A percentile compares a stretch with the other conserved stretches of the same genome.
Conservation (phyloP, 2,888 invertebrate species). For the Disparrhopalites patrizii region DNA sequence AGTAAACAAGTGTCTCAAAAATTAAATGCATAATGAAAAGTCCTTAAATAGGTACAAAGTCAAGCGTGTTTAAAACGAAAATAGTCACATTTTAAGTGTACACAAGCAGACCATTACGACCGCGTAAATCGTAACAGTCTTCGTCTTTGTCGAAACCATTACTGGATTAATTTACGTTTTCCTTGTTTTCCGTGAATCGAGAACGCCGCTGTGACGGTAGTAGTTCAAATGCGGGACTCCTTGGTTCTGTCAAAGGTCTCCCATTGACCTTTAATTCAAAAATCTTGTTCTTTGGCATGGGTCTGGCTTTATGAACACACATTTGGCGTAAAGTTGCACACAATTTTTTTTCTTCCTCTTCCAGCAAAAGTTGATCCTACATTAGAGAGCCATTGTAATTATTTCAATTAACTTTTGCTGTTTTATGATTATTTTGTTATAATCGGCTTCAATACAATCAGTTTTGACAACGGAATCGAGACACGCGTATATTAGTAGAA, state of each 20-base stretch:
- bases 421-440: too few relatives aligned
- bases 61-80: neutral
- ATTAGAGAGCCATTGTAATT: neutral
- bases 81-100: too few relatives aligned
- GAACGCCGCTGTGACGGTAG: slow-evolving; percentile 40
- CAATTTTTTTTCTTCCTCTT: slow-evolving; percentile 32
- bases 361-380: slow-evolving; percentile 26
- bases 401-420: too few relatives aligned
- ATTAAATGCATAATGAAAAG: too few relatives aligned
- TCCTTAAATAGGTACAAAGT: too few relatives aligned
- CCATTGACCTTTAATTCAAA: slow-evolving; percentile 57
- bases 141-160: neutral
- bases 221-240: slow-evolving; percentile 56
- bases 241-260: slow-evolving; percentile 61
- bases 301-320: slow-evolving; percentile 62
- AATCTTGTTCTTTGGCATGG: slow-evolving; percentile 57
- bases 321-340: slow-evolving; percentile 18
- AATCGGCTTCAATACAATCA: too few relatives aligned
- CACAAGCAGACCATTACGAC: too few relatives aligned
- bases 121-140: neutral
- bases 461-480: too few relatives aligned
- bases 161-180: slow-evolving; percentile 7
- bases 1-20: too few relatives aligned
- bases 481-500: too few relatives aligned
- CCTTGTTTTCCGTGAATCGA: slow-evolving; percentile 11